Evolutionary conservation across 2,113 vertebrate species (phyloP).

Genomic region (Hypomesus transpacificus): DNA sequence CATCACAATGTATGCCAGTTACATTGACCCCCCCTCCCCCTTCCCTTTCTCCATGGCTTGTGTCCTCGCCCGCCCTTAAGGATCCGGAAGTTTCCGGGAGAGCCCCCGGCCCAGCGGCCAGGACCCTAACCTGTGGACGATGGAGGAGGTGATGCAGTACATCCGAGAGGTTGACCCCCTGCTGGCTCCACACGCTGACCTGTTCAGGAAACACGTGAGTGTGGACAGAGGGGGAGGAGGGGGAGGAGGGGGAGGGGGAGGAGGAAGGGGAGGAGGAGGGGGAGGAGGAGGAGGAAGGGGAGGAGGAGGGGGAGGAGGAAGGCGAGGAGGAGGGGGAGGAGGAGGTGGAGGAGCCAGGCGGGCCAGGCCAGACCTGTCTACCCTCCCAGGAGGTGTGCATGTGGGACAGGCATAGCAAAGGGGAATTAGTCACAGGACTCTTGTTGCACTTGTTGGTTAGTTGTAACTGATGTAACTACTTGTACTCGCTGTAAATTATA

Average conservation of each 20-base stretch:
- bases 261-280: too few relatives aligned
- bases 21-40: neutral
- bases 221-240: neutral
- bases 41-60: neutral
- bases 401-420: too few relatives aligned
- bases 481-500: too few relatives aligned
- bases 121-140: conserved; percentile 89
- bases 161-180: conserved; percentile 89
- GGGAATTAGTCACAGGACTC: too few relatives aligned
- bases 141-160: conserved; percentile 97
- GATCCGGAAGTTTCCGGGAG: conserved; percentile 77
- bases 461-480: too few relatives aligned
- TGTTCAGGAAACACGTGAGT: conserved; percentile 94
- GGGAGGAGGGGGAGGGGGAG: neutral
- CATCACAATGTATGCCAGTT: too few relatives aligned
- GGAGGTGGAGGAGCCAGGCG: too few relatives aligned
- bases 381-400: too few relatives aligned
- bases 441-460: too few relatives aligned
- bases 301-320: too few relatives aligned
- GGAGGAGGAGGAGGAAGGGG: neutral
- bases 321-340: too few relatives aligned
- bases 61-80: conserved; percentile 46
- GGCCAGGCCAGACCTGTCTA: too few relatives aligned
- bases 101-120: conserved; percentile 69
- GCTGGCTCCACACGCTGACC: conserved; percentile 91